These are phyloP conservation scores for Nemotelus nigrinus DNA, from an alignment of 2,888 invertebrate species.

Conservation along the genomic window DNA sequence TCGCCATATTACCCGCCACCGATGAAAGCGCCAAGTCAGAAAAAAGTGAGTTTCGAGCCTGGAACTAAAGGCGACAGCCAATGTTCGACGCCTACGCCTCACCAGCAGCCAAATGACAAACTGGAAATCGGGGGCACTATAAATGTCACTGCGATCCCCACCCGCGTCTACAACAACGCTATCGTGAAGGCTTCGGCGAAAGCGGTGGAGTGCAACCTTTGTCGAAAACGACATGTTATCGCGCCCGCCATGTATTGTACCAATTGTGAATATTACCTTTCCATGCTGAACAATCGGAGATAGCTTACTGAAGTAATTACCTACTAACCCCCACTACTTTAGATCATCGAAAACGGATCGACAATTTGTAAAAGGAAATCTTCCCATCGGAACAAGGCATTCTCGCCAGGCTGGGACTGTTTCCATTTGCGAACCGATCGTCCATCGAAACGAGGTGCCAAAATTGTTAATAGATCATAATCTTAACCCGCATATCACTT, in stretches of 20 bases:
- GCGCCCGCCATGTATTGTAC: slow-evolving; percentile 85
- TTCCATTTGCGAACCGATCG: slow-evolving; percentile 7
- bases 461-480: slow-evolving; percentile 27
- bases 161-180: slow-evolving; percentile 65
- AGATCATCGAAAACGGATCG: neutral
- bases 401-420: neutral
- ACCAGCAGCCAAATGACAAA: slow-evolving; percentile 46
- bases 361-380: slow-evolving; percentile 15
- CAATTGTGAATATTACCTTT: slow-evolving; percentile 94
- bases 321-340: neutral
- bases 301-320: slow-evolving; percentile 51
- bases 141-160: slow-evolving; percentile 63
- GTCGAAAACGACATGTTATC: slow-evolving; percentile 83
- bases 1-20: slow-evolving; percentile 73
- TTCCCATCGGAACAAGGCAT: neutral
- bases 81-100: slow-evolving; percentile 40
- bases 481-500: neutral
- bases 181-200: slow-evolving; percentile 67
- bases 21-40: slow-evolving; percentile 70
- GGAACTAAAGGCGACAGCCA: slow-evolving; percentile 75
- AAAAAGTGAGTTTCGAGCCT: slow-evolving; percentile 79
- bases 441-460: slow-evolving; percentile 33
- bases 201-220: slow-evolving; percentile 83
- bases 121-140: slow-evolving; percentile 48
- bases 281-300: slow-evolving; percentile 66